These are phyloP conservation scores for Odobenus rosmarus DNA, from an alignment of 2,113 vertebrate genomes.

Conservation along the genomic window DNA sequence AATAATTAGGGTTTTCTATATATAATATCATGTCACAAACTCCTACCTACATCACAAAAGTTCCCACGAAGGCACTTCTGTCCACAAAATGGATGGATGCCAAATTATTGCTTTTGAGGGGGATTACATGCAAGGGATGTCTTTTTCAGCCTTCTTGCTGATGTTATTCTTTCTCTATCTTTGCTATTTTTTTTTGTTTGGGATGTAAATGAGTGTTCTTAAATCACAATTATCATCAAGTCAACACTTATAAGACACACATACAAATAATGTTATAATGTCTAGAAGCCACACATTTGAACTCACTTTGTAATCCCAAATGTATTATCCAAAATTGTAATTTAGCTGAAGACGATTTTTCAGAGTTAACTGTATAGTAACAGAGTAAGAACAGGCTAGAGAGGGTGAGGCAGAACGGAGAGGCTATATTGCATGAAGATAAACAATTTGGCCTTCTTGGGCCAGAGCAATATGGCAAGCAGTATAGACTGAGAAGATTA, in stretches of 20 bases:
- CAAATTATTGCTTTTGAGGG: neutral
- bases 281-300: neutral
- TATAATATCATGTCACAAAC: neutral
- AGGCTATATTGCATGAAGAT: neutral
- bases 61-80: neutral
- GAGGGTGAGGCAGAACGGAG: neutral
- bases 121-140: neutral
- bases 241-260: neutral
- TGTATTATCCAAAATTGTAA: neutral
- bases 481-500: neutral
- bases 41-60: neutral
- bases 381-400: neutral
- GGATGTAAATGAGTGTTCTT: neutral
- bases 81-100: neutral
- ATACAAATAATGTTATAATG: neutral
- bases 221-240: neutral
- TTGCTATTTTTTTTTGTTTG: neutral
- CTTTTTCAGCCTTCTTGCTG: neutral
- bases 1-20: neutral
- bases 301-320: neutral
- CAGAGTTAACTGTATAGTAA: neutral
- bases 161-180: neutral
- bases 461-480: neutral
- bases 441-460: neutral
- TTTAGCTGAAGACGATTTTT: neutral